phyloP scores from a whole-genome alignment of 2,113 vertebrate species.

The Calonectris borealis region DNA sequence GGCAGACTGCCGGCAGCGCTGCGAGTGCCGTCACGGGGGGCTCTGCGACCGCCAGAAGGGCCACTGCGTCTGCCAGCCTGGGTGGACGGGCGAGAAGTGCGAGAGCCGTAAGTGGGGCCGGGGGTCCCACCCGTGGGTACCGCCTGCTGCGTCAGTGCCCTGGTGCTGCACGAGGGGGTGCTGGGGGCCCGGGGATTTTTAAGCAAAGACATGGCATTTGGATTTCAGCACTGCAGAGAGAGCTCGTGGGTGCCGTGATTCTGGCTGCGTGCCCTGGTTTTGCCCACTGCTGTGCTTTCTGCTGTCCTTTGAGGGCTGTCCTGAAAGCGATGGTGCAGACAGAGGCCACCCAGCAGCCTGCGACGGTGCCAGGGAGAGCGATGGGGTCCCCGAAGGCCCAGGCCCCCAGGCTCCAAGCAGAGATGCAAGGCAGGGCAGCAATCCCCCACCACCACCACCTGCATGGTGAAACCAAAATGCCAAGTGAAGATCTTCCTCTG shows the following conservation, averaged over 20 bases:
- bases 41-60: slow-evolving; percentile 79
- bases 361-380: background rate
- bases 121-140: background rate
- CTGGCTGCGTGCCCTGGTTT: background rate
- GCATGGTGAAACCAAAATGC: background rate
- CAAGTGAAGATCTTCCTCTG: background rate
- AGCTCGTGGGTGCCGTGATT: accelerated
- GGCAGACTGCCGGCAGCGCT: slow-evolving; percentile 75
- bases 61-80: slow-evolving; percentile 79
- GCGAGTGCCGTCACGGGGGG: slow-evolving; percentile 80
- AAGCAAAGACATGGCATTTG: background rate
- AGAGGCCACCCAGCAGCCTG: background rate
- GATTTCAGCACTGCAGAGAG: too few species aligned
- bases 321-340: too few species aligned
- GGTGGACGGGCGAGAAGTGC: slow-evolving; percentile 83
- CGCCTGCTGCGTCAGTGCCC: accelerated
- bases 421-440: background rate
- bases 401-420: background rate
- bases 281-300: background rate
- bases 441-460: accelerated
- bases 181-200: accelerated
- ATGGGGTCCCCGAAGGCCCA: background rate
- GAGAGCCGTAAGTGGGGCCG: slow-evolving; percentile 74
- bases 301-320: background rate
- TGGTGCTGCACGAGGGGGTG: too few species aligned